Conservation (phyloP, 2,888 invertebrate genomes). For the Steromphala cineraria region DNA sequence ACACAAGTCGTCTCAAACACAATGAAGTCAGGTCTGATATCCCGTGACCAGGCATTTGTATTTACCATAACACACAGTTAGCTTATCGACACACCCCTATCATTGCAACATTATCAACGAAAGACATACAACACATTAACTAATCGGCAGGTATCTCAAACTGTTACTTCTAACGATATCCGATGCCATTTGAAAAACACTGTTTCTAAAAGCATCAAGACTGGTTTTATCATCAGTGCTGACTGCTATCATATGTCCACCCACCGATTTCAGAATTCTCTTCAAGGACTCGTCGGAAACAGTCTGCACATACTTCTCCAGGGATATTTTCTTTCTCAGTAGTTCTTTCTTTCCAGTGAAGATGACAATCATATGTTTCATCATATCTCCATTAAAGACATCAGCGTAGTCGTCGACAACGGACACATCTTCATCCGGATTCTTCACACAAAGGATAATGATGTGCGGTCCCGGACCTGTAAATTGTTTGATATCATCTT, state of each 20-base stretch:
- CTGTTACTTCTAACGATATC: too few relatives aligned
- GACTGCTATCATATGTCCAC: not conserved
- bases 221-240: too few relatives aligned
- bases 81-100: too few relatives aligned
- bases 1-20: too few relatives aligned
- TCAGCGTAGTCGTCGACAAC: not conserved
- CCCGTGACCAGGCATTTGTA: too few relatives aligned
- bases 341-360: conserved; percentile 1
- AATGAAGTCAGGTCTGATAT: too few relatives aligned
- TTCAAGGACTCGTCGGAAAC: not conserved
- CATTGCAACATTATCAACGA: too few relatives aligned
- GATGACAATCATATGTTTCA: not conserved
- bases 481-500: not conserved
- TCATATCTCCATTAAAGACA: not conserved
- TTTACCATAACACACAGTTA: too few relatives aligned
- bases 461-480: not conserved
- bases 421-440: conserved; percentile 2
- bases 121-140: too few relatives aligned
- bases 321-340: not conserved
- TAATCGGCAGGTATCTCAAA: too few relatives aligned
- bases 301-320: not conserved
- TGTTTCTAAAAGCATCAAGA: not conserved
- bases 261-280: not conserved
- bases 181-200: too few relatives aligned
- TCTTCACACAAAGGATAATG: not conserved